Base-by-base conservation (phyloP, 2,113 vertebrate genomes). In the Benitochromis conjunctus region DNA sequence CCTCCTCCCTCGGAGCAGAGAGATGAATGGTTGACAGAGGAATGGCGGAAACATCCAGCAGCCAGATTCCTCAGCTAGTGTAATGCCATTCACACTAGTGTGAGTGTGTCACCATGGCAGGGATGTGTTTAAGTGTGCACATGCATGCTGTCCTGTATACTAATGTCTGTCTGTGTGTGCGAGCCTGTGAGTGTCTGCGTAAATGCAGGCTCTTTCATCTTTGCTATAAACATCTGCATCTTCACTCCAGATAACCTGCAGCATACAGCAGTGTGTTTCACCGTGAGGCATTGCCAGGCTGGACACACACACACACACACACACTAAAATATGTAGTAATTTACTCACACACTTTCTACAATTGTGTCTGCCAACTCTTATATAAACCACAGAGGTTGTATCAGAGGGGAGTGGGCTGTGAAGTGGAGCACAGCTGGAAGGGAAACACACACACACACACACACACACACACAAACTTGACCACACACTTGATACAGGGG, bases 21-120 rank as follows among this genome's bases (percentile, higher is more conserved):
- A 91, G 88, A 93, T 90, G 85, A 92, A 92, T 91, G 90, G 91
- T 81, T 88, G 91, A 94, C 90, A 91, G 64, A 84, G 89, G 91
- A 90, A 91, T 92, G 90, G 54, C 82, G 92, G 89, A 94, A 93
- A 91, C 79, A 82, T 87, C 55, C 82, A 87, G 86, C 83, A 83
- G 77, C 82, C 84, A 82, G 90, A 93, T 92, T 94, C 85, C 90
- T 92, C 88, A 79, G 79, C 79, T 84, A 58, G 82, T 81, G 85
- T 81, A 88, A 89, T 90, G 79, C 81, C 82, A 91, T 85, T 90
- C 87, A 86, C 66, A 80, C 54, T 19, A 71, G 78, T 46, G 88
- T 51, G 64, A 76, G 76, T 74, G 86, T 87, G 66, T 83, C 79
- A 56, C 81, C 11, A 24, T 41, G 55, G 21, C 13, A 54, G 55